Base-by-base conservation (phyloP, 2,797 vertebrate species). In the Platalea minor region DNA sequence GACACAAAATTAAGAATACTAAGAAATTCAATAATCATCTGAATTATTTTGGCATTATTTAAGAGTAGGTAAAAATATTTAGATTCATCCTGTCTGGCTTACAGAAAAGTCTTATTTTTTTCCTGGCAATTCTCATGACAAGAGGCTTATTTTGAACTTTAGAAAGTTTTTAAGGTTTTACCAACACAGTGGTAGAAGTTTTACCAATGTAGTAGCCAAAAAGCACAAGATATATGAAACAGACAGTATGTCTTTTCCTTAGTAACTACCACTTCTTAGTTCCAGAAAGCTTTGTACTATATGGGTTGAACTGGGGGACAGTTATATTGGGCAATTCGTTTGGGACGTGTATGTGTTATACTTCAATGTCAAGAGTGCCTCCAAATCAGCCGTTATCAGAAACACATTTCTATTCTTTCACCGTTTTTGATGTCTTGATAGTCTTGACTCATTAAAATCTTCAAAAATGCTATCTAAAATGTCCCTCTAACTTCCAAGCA, bases 321-420 rank as follows among this genome's bases (percentile, higher is more conserved):
- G 28, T 35, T 72, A 28, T 20, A 45, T 1, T 19, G 6, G 18
- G n/a, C 41, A 63, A 33, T 73, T 60, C 10, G 70, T 41, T 24
- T 28, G 53, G 39, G 37, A 57, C 0, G 0, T 17, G 0, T 21
- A n/a, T 12, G 39, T 48, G 26, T 51, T 76, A 50, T 5, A 39
- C 11, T 61, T 7, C 5, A 17, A 24, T 25, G 18, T 8, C 23
- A 85, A 61, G 19, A 76, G 17, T 50, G 70, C 19, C 37, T 63
- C 70, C 59, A 81, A 46, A 61, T 19, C 25, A 83, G 67, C 39
- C 3, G 1, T 35, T 35, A 77, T 54, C 50, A 85, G 61, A 31
- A 79, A n/a, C 11, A n/a, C 26, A 43, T 37, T 54, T 76, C 46
- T 70, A 12, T 65, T 89, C 48, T 60, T 67, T 56, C 35, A 67